phyloP scores from a whole-genome alignment of 2,113 vertebrate genomes.

The Reinhardtius hippoglossoides region DNA sequence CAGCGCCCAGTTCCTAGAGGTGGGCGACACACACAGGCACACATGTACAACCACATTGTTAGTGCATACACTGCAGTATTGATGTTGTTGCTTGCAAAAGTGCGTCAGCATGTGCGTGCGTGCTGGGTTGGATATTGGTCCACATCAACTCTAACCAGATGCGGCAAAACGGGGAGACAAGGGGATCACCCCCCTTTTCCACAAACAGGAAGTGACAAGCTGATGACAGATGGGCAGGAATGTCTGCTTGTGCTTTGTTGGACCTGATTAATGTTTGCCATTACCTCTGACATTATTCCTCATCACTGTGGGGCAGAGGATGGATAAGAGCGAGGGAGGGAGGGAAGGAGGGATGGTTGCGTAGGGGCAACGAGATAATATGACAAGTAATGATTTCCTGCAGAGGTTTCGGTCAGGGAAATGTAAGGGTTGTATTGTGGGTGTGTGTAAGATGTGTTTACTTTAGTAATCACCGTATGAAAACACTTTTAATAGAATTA shows the following conservation, averaged over 20 bases:
- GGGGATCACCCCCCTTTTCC: constrained; percentile 35
- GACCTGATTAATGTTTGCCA: constrained; percentile 67
- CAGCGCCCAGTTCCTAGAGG: constrained; percentile 98
- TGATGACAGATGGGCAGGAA: constrained; percentile 71
- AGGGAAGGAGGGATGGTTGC: constrained; percentile 23
- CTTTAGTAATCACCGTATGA: constrained; percentile 5
- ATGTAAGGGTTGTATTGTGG: constrained; percentile 37
- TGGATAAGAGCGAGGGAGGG: constrained; percentile 40
- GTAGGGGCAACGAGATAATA: constrained; percentile 61
- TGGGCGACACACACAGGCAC: constrained; percentile 52
- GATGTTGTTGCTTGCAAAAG: constrained; percentile 6
- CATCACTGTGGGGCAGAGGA: constrained; percentile 48
- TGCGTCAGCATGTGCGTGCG: not conserved
- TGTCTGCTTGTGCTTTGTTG: constrained; percentile 60
- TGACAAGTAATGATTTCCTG: constrained; percentile 48
- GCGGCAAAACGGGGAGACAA: constrained; percentile 38
- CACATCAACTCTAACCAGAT: constrained; percentile 65
- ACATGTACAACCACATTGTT: not conserved
- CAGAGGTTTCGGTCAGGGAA: constrained; percentile 37
- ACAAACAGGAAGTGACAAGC: constrained; percentile 69
- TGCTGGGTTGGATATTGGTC: constrained; percentile 17
- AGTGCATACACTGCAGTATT: not conserved
- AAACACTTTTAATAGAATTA: not conserved
- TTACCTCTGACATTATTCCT: constrained; percentile 70
- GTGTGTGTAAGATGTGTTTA: constrained; percentile 33